phyloP scores from a whole-genome alignment of 2,113 vertebrate genomes.

The Leptodactylus fuscus region DNA sequence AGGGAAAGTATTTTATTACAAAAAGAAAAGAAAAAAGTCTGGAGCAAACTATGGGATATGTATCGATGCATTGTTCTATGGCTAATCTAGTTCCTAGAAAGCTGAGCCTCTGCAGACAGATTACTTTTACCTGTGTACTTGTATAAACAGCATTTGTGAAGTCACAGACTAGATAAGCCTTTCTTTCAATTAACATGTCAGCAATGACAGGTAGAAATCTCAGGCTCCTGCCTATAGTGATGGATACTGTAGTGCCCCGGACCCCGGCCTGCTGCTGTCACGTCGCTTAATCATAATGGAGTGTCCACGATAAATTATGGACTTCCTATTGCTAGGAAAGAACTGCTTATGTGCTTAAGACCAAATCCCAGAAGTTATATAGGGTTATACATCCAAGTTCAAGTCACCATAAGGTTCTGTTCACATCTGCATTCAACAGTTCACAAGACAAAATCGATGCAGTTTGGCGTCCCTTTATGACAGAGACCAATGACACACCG shows the following conservation, averaged over 20 bases:
- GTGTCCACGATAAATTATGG: slow-evolving; percentile 25
- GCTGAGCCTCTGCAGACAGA: slow-evolving; percentile 77
- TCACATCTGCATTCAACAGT: too few species aligned
- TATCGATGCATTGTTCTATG: slow-evolving; percentile 80
- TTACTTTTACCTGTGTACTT: slow-evolving; percentile 80
- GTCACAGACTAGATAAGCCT: slow-evolving; percentile 78
- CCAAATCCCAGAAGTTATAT: not conserved
- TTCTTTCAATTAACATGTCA: slow-evolving; percentile 86
- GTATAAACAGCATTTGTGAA: slow-evolving; percentile 80
- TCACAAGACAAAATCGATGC: too few species aligned
- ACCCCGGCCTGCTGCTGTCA: slow-evolving; percentile 62
- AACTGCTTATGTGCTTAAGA: not conserved
- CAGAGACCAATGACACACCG: too few species aligned
- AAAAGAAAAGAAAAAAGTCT: slow-evolving; percentile 69
- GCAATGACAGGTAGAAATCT: slow-evolving; percentile 78
- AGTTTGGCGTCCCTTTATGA: too few species aligned
- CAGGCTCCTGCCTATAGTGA: slow-evolving; percentile 71
- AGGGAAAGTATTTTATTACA: slow-evolving; percentile 83
- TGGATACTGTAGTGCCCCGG: slow-evolving; percentile 69
- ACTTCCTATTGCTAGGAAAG: not conserved
- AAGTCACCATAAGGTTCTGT: not conserved
- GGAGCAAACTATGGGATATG: slow-evolving; percentile 80
- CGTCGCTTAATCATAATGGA: slow-evolving; percentile 23
- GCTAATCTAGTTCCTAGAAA: slow-evolving; percentile 74
- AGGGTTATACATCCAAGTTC: not conserved